Conservation (phyloP, 2,113 vertebrate genomes). For the Thunnus thynnus region DNA sequence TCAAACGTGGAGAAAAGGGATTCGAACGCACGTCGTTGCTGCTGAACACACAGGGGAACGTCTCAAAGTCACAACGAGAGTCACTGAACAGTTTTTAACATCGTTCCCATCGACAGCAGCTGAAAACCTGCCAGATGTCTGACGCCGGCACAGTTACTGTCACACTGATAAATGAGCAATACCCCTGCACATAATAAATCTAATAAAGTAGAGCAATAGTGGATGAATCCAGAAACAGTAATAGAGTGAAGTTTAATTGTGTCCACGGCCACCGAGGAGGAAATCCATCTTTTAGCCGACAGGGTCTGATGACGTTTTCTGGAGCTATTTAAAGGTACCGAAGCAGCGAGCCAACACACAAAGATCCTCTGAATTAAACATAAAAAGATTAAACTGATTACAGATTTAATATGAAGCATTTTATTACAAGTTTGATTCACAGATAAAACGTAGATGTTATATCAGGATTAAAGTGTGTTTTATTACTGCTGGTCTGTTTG, state of each 20-base stretch:
- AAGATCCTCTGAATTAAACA: not conserved
- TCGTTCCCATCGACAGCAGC: not conserved
- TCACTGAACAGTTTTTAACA: not conserved
- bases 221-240: conserved; percentile 37
- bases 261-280: conserved; percentile 36
- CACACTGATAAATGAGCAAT: conserved; percentile 30
- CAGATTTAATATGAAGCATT: too few relatives aligned
- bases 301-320: conserved; percentile 8
- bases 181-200: conserved; percentile 25
- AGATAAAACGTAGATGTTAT: too few relatives aligned
- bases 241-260: conserved; percentile 50
- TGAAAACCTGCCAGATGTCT: conserved; percentile 18
- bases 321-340: conserved; percentile 28
- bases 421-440: too few relatives aligned
- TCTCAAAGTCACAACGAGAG: not conserved
- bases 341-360: not conserved
- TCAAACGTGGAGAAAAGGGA: too few relatives aligned
- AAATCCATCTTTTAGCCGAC: conserved; percentile 57
- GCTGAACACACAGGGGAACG: too few relatives aligned
- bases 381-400: too few relatives aligned
- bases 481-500: too few relatives aligned
- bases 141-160: not conserved
- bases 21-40: too few relatives aligned
- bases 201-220: conserved; percentile 55
- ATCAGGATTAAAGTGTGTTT: too few relatives aligned